These are phyloP conservation scores for Pseudomyrmex dendroicus DNA, from an alignment of 1,140 invertebrate species.

Conservation along the genomic window DNA sequence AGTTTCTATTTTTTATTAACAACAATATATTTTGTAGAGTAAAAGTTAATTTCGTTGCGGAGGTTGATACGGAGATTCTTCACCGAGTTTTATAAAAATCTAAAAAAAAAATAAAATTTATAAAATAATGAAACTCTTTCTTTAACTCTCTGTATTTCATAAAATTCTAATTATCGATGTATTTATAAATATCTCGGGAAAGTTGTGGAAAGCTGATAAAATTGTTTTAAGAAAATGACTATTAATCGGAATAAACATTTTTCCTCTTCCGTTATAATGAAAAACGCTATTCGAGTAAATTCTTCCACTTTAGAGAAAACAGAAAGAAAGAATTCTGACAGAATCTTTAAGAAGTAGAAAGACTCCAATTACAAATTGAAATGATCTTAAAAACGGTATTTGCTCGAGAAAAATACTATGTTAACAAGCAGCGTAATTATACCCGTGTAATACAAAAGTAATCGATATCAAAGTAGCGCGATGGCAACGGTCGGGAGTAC, in stretches of 20 bases:
- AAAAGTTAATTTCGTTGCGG: not conserved
- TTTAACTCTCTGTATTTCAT: not conserved
- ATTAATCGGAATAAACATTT: slow-evolving; percentile 5
- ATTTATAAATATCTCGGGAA: not conserved
- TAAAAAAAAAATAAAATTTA: too few species aligned
- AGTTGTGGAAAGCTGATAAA: not conserved
- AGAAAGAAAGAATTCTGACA: not conserved
- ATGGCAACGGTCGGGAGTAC: not conserved
- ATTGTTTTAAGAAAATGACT: not conserved
- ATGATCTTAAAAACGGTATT: not conserved
- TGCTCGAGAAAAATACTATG: slow-evolving; percentile 15
- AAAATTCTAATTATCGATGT: not conserved
- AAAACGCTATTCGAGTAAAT: not conserved
- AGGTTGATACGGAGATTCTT: too few species aligned
- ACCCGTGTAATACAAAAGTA: not conserved
- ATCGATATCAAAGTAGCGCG: slow-evolving; percentile 28
- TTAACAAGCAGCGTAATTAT: slow-evolving; percentile 24
- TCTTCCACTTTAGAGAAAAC: not conserved
- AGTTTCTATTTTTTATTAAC: not conserved
- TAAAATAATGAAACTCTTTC: too few species aligned
- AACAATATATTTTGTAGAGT: too few species aligned
- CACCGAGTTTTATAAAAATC: not conserved
- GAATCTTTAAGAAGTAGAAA: slow-evolving; percentile 2
- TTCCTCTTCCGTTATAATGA: not conserved
- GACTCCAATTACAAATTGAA: slow-evolving; percentile 7